phyloP scores from a whole-genome alignment of 2,888 invertebrate species.

The Eumacrocentrus americanus region DNA sequence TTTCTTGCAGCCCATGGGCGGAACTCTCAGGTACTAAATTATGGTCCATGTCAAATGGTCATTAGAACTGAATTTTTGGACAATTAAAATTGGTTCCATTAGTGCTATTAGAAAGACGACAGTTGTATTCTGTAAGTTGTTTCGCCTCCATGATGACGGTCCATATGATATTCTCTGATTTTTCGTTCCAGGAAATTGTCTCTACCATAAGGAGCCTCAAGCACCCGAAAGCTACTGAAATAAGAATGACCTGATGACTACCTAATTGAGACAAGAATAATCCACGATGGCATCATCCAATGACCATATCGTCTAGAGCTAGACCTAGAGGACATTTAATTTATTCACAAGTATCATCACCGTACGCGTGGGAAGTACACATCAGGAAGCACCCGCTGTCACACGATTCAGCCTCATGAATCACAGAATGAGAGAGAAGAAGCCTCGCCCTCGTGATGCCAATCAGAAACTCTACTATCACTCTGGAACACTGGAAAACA shows the following conservation, averaged over 20 bases:
- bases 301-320: not conserved
- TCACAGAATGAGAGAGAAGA: slow-evolving; percentile 25
- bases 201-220: not conserved
- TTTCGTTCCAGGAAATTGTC: not conserved
- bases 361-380: slow-evolving; percentile 5
- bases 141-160: not conserved
- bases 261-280: not conserved
- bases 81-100: not conserved
- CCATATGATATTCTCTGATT: not conserved
- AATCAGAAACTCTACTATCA: slow-evolving; percentile 15
- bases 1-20: not conserved
- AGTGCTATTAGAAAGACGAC: not conserved
- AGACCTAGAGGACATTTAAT: not conserved
- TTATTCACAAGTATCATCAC: not conserved
- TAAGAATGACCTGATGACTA: not conserved
- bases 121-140: not conserved
- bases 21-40: not conserved
- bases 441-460: slow-evolving; percentile 18
- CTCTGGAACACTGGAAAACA: slow-evolving; percentile 13
- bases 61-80: not conserved
- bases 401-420: slow-evolving; percentile 14
- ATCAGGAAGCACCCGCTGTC: not conserved
- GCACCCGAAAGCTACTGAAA: too few relatives aligned
- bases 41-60: not conserved
- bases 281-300: not conserved